Evolutionary conservation across 2,888 invertebrate species (phyloP).

Genomic region (Idaea dimidiata): DNA sequence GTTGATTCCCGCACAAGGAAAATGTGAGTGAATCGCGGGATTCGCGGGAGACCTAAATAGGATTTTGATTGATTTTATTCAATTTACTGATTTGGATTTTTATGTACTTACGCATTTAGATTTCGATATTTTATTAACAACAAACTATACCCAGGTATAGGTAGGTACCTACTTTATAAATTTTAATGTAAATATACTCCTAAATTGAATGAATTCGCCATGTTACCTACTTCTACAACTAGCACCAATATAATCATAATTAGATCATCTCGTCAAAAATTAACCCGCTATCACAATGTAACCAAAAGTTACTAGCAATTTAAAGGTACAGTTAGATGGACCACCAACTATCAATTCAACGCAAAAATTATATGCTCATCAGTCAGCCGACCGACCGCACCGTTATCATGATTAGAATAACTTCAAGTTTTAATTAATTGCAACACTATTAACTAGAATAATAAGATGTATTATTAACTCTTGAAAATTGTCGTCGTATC

Average conservation of each 20-base stretch:
- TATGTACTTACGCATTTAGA: no score
- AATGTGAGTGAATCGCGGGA: no score
- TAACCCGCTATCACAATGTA: background rate
- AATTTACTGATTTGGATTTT: no score
- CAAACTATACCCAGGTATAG: no score
- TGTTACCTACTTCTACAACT: no score
- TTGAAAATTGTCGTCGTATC: constrained; percentile 40
- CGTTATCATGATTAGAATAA: background rate
- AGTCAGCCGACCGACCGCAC: background rate
- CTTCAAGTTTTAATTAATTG: constrained; percentile 25
- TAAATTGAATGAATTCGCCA: no score
- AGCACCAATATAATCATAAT: background rate
- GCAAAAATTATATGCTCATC: constrained; percentile 1
- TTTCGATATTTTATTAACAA: no score
- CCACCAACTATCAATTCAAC: background rate
- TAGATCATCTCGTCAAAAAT: background rate
- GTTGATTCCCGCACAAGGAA: no score
- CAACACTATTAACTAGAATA: constrained; percentile 37
- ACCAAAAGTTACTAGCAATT: background rate
- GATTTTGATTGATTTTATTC: no score
- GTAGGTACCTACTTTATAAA: no score
- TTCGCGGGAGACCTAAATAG: no score
- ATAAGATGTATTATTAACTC: constrained; percentile 49
- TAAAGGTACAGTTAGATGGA: constrained; percentile 1
- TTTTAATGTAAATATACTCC: no score